phyloP scores from a whole-genome alignment of 1,140 invertebrate species.

The Stegodyphus dumicola region DNA sequence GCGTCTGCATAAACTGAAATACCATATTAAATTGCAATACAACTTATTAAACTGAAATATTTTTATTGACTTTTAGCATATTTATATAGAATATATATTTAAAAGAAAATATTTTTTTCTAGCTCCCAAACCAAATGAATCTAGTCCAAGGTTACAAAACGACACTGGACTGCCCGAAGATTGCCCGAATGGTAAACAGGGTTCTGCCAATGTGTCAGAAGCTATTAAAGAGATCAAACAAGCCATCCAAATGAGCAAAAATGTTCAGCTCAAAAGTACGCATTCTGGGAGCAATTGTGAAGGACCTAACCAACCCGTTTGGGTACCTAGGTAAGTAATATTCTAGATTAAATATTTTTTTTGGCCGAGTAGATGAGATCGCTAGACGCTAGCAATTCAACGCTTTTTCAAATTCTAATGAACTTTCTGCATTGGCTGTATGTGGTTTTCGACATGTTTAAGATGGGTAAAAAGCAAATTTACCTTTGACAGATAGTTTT shows the following conservation, averaged over 20 bases:
- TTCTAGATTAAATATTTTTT: not conserved
- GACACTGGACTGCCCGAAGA: constrained; percentile 33
- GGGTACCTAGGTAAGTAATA: constrained; percentile 60
- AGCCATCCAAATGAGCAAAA: constrained; percentile 80
- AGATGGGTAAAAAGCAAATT: not conserved
- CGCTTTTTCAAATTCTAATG: not conserved
- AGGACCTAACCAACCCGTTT: constrained; percentile 60
- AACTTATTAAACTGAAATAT: not conserved
- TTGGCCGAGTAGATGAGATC: not conserved
- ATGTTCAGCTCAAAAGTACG: constrained; percentile 65
- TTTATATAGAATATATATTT: not conserved
- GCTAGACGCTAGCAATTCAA: not conserved
- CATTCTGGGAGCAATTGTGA: constrained; percentile 55
- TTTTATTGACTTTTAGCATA: constrained; percentile 1
- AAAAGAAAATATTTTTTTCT: not conserved
- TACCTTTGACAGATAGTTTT: too few species aligned
- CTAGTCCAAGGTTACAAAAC: constrained; percentile 24
- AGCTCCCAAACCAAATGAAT: constrained; percentile 50
- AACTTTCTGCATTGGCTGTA: not conserved
- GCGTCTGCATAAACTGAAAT: not conserved
- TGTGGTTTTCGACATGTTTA: not conserved
- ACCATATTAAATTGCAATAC: too few species aligned
- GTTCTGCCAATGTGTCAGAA: constrained; percentile 73
- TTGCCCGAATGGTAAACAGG: constrained; percentile 29
- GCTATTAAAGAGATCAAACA: constrained; percentile 84